phyloP scores from a whole-genome alignment of 2,113 vertebrate species.

The Panthera tigris region DNA sequence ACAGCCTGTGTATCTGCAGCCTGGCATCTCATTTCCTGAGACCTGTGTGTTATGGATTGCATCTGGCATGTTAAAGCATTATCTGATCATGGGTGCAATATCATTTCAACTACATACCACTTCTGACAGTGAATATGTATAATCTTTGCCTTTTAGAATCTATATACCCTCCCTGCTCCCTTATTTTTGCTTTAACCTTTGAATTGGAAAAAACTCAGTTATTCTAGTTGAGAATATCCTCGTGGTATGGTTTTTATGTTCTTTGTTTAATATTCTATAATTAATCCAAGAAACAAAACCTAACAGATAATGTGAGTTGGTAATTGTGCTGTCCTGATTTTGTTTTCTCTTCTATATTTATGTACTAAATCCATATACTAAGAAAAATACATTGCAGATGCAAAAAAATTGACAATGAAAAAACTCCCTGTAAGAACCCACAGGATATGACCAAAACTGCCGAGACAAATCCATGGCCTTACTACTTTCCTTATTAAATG shows the following conservation, averaged over 20 bases:
- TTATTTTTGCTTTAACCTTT: conserved; percentile 7
- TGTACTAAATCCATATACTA: neutral
- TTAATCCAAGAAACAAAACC: conserved; percentile 10
- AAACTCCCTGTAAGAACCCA: neutral
- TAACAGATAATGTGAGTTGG: neutral
- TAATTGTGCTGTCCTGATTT: conserved; percentile 2
- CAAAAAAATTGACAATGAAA: neutral
- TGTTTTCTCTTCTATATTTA: neutral
- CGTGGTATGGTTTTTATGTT: neutral
- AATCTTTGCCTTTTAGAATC: conserved; percentile 13
- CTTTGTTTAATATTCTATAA: neutral
- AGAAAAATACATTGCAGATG: neutral
- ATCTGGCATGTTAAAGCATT: neutral
- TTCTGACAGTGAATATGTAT: neutral
- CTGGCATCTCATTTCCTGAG: conserved; percentile 9
- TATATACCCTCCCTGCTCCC: neutral
- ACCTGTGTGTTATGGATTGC: neutral
- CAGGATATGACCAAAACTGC: neutral
- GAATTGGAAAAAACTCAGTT: neutral
- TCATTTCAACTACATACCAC: neutral
- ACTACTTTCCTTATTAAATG: neutral
- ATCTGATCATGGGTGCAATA: neutral
- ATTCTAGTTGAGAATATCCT: neutral
- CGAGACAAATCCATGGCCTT: neutral
- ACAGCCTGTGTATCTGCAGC: neutral